Conservation (phyloP, 2,113 vertebrate genomes). For the Falcunculus frontatus region DNA sequence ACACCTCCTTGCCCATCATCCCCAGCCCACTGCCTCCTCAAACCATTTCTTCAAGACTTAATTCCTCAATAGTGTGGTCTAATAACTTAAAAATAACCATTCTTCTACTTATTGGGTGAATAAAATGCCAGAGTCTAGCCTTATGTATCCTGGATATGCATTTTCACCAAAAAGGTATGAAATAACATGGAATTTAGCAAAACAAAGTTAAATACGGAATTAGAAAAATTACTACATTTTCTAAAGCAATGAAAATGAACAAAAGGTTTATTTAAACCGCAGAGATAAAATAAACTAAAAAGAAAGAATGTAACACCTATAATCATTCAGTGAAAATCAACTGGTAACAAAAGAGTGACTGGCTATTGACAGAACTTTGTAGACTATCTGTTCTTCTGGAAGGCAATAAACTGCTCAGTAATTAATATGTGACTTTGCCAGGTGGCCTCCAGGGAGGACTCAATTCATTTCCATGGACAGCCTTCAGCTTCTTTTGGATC, state of each 20-base stretch:
- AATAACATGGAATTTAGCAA: background rate
- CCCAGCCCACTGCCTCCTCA: background rate
- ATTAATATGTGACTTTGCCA: slow-evolving; percentile 80
- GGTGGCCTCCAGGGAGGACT: slow-evolving; percentile 89
- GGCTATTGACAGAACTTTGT: background rate
- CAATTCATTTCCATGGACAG: slow-evolving; percentile 61
- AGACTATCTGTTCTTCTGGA: background rate
- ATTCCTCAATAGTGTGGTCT: background rate
- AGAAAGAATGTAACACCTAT: slow-evolving; percentile 1
- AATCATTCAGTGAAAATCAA: slow-evolving; percentile 3
- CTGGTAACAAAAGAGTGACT: background rate
- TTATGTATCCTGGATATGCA: background rate
- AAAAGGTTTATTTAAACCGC: background rate
- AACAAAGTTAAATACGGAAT: background rate
- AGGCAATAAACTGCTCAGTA: slow-evolving; percentile 45
- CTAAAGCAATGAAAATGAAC: background rate
- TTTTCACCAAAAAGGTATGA: background rate
- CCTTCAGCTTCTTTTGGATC: slow-evolving; percentile 73
- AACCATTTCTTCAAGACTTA: background rate
- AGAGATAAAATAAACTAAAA: background rate
- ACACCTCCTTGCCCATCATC: background rate
- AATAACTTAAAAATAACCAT: background rate
- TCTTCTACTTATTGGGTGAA: background rate
- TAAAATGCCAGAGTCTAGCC: background rate
- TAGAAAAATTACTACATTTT: background rate